Base-by-base conservation (phyloP, 2,797 vertebrate species). In the Poeciliopsis infans region DNA sequence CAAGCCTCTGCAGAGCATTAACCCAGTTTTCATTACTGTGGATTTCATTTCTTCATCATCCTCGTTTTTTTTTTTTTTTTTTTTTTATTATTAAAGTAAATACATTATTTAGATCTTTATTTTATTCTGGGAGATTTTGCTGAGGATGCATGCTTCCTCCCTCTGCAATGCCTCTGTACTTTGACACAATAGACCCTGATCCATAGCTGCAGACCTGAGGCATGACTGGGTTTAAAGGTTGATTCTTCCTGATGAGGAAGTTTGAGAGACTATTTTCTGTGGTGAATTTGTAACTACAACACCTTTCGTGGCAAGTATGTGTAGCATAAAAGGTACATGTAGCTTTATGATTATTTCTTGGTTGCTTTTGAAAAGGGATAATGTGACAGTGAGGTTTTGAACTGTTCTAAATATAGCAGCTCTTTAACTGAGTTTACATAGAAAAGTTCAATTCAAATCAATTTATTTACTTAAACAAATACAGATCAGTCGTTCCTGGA, bases 1-100 rank as follows among this genome's bases (percentile, higher is more conserved):
- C 57, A 43, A 79, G 25, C 73, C 74, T 83, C 76, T 4, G 16
- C 57, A 81, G 72, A 86, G n/a, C 59, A 86, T 87, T 86, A 88
- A 75, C 53, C 74, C 78, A 79, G 81, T 88, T 91, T 89, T 91
- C 69, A 90, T 89, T 81, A 76, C 66, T 76, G 66, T 64, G 45
- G 72, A 91, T 91, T 84, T 80, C 0, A 82, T 88, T 82, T 82
- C 39, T 82, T 79, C 16, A 71, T 70, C 68, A 43, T 45, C 47
- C 11, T 82, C 68, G 3, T 10, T 55, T 53, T 31, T 46, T 87
- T 82, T 83, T 79, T 36, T 36, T 39, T 39, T 75, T 75, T 41
- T 76, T 87, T 77, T 15, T 87, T 82, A 31, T 83, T 80, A 87
- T 92, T 73, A 73, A 78, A 81, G 69, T 83, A 75, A 89, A 88